Evolutionary conservation across 2,888 invertebrate genomes (phyloP).

Genomic region (Drosophila lutescens): DNA sequence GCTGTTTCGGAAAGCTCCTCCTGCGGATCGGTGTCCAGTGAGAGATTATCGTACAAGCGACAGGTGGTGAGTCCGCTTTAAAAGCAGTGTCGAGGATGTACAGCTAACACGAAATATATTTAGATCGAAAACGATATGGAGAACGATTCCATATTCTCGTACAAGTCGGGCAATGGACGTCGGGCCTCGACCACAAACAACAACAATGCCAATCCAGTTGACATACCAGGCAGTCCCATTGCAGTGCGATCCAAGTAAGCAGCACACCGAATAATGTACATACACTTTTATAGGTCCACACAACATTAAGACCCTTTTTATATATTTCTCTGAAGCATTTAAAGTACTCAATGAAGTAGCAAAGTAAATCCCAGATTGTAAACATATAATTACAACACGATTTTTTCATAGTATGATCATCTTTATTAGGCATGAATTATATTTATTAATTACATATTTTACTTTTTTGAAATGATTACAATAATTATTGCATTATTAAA

Average conservation of each 20-base stretch:
- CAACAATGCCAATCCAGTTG: slow-evolving; percentile 83
- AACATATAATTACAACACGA: too few species aligned
- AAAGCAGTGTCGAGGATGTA: background rate
- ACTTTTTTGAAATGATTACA: too few species aligned
- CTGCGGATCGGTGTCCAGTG: slow-evolving; percentile 84
- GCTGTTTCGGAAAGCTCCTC: slow-evolving; percentile 85
- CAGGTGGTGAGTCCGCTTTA: slow-evolving; percentile 75
- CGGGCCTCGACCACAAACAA: slow-evolving; percentile 84
- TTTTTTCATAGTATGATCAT: too few species aligned
- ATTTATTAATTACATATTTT: too few species aligned
- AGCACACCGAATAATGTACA: background rate
- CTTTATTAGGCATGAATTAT: too few species aligned
- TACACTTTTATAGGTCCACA: too few species aligned
- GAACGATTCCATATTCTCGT: slow-evolving; percentile 83
- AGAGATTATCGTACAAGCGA: slow-evolving; percentile 84
- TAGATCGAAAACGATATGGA: slow-evolving; percentile 84
- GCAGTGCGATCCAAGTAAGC: slow-evolving; percentile 84
- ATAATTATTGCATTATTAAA: too few species aligned
- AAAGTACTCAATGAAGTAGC: too few species aligned
- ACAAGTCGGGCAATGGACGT: slow-evolving; percentile 83
- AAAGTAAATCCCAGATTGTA: too few species aligned
- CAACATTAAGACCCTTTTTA: too few species aligned
- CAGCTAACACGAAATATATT: slow-evolving; percentile 1
- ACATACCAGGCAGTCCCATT: slow-evolving; percentile 83
- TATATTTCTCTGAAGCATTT: too few species aligned